Evolutionary conservation across 2,888 invertebrate species (phyloP).

Genomic region (Marronus borbonicus): DNA sequence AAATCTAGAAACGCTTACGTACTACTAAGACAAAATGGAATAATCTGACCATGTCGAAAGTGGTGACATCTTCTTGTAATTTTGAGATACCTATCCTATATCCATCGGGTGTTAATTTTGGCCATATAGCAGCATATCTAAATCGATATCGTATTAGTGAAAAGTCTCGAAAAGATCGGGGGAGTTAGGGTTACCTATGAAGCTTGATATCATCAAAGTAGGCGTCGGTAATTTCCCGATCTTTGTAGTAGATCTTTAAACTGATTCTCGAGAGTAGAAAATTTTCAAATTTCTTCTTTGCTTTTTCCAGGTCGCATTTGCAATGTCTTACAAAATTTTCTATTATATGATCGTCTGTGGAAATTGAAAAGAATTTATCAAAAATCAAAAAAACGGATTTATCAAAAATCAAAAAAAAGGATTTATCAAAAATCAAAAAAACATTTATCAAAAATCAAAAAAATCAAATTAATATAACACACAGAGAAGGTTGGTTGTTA

Average conservation of each 20-base stretch:
- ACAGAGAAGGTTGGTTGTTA: too few relatives aligned
- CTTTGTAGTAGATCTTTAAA: not conserved
- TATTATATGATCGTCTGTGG: conserved; percentile 72
- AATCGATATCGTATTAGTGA: not conserved
- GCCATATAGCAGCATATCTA: not conserved
- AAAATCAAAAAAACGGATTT: not conserved
- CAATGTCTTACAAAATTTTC: conserved; percentile 76
- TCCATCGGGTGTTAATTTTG: conserved; percentile 51
- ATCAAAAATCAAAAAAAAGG: too few relatives aligned
- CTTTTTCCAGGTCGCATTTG: conserved; percentile 77
- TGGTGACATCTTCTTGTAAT: not conserved
- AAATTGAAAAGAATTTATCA: not conserved
- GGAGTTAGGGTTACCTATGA: not conserved
- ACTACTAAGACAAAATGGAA: conserved; percentile 3
- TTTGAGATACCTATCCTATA: conserved; percentile 59
- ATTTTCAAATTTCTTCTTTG: conserved; percentile 77
- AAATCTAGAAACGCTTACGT: not conserved
- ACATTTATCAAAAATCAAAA: too few relatives aligned
- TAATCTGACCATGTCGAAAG: not conserved
- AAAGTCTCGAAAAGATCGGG: not conserved
- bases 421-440: too few relatives aligned
- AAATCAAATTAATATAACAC: too few relatives aligned
- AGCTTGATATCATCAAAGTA: conserved; percentile 9
- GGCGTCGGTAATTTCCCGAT: not conserved
- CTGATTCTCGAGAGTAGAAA: conserved; percentile 76